Evolutionary conservation across 2,888 invertebrate genomes (phyloP).

Genomic region (Trachelus tabidus): DNA sequence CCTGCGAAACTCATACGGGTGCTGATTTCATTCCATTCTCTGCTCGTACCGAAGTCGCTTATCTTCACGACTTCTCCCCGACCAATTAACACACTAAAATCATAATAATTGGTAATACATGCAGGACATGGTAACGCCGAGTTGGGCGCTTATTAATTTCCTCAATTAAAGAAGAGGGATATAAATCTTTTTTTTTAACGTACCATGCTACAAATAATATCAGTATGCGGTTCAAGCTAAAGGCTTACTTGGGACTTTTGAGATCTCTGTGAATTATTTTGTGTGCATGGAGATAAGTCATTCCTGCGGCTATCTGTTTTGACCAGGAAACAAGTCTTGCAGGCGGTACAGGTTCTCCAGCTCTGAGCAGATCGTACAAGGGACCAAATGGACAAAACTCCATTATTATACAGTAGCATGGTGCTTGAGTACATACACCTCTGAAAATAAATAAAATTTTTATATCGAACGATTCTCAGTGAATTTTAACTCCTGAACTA

Average conservation of each 20-base stretch:
- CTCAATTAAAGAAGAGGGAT: constrained; percentile 12
- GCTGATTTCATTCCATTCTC: constrained; percentile 94
- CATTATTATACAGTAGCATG: constrained; percentile 96
- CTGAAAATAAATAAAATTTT: constrained; percentile 62
- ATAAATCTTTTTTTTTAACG: constrained; percentile 5
- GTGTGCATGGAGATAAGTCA: constrained; percentile 95
- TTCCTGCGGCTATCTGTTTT: constrained; percentile 94
- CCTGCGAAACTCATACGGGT: constrained; percentile 98
- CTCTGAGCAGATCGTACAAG: constrained; percentile 88
- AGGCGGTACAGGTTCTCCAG: constrained; percentile 87
- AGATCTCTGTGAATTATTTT: constrained; percentile 98
- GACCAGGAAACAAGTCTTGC: constrained; percentile 91
- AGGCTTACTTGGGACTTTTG: constrained; percentile 97
- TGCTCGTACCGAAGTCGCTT: constrained; percentile 96
- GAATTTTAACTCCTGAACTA: background rate
- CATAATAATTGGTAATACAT: constrained; percentile 25
- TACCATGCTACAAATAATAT: background rate
- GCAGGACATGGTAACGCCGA: background rate
- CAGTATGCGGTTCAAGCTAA: background rate
- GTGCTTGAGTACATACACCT: constrained; percentile 93
- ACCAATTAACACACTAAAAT: constrained; percentile 83
- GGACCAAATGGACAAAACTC: constrained; percentile 98
- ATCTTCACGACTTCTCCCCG: constrained; percentile 89
- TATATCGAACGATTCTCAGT: constrained; percentile 5
- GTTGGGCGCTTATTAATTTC: background rate